Base-by-base conservation (phyloP, 2,797 vertebrate genomes). In the Apogon talboti region DNA sequence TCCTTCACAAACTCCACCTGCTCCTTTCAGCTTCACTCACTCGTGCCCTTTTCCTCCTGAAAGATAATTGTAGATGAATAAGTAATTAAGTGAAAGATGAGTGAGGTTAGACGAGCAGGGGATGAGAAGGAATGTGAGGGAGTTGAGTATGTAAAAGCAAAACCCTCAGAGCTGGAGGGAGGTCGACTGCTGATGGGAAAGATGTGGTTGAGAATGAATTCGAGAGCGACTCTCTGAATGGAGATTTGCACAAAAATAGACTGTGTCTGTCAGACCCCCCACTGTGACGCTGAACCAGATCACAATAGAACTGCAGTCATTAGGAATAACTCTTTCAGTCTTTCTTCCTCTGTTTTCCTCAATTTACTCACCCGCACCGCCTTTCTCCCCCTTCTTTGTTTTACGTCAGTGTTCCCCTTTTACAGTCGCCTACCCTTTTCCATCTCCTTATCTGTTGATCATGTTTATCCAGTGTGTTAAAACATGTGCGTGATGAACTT, bases 191-290 rank as follows among this genome's bases (percentile, higher is more conserved):
- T 45, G 63, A 65, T 55, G 61, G 40, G 67, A 70, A 80, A 83
- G 82, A 89, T 69, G 79, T 71, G 79, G 41, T 70, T 54, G 64
- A 79, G 81, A 88, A 73, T 53, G 75, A 74, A 65, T 46, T 73
- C 51, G 74, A 81, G 82, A 75, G 77, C 51, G 65, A 82, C 51
- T 58, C 71, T 76, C 71, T 92, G 81, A 92, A 91, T 85, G 81
- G 74, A 76, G 71, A 89, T 91, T 91, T 84, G 80, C 87, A 89
- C 82, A 13, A 88, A 91, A 90, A 89, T 87, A 85, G 83, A 74
- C 37, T 44, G 54, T 55, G 73, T 70, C 77, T 70, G 63, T 81
- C 46, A 78, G 82, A 82, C 84, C 84, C 81, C 76, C 83, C 82
- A 74, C 74, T 61, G 55, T 74, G 85, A 76, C 43, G 15, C 63